phyloP scores from a whole-genome alignment of 1,140 invertebrate species.

The Aplysia californica region DNA sequence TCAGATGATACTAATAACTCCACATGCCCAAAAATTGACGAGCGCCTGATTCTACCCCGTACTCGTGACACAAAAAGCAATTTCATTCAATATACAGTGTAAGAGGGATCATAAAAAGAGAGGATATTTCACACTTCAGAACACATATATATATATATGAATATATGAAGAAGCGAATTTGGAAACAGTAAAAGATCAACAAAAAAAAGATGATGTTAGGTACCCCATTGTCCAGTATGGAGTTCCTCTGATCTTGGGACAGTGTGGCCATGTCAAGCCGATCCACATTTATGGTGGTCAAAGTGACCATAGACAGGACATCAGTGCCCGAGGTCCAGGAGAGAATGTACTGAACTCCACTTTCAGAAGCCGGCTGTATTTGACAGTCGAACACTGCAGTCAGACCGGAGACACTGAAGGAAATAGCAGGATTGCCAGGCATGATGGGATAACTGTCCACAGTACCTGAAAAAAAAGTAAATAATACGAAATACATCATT shows the following conservation, averaged over 20 bases:
- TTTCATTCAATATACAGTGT: too few relatives aligned
- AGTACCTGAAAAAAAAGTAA: constrained; percentile 21
- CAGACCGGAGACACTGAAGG: background rate
- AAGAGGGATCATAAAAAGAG: too few relatives aligned
- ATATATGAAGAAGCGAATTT: too few relatives aligned
- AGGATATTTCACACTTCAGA: too few relatives aligned
- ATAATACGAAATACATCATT: too few relatives aligned
- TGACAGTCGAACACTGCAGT: constrained; percentile 33
- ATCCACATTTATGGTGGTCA: constrained; percentile 5
- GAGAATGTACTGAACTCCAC: constrained; percentile 29
- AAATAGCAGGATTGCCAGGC: constrained; percentile 19
- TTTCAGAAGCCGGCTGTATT: constrained; percentile 20
- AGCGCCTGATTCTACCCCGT: too few relatives aligned
- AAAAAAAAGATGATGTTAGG: background rate
- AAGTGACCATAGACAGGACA: background rate
- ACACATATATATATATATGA: too few relatives aligned
- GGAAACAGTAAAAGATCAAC: background rate
- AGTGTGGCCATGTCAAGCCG: constrained; percentile 16
- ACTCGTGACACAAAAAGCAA: too few relatives aligned
- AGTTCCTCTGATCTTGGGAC: constrained; percentile 18
- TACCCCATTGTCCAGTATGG: constrained; percentile 24
- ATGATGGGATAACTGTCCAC: constrained; percentile 33
- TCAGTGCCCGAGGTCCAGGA: constrained; percentile 25
- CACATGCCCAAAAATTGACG: too few relatives aligned
- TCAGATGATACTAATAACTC: too few relatives aligned